phyloP scores from a whole-genome alignment of 2,113 vertebrate species.

The Poecilia latipinna region DNA sequence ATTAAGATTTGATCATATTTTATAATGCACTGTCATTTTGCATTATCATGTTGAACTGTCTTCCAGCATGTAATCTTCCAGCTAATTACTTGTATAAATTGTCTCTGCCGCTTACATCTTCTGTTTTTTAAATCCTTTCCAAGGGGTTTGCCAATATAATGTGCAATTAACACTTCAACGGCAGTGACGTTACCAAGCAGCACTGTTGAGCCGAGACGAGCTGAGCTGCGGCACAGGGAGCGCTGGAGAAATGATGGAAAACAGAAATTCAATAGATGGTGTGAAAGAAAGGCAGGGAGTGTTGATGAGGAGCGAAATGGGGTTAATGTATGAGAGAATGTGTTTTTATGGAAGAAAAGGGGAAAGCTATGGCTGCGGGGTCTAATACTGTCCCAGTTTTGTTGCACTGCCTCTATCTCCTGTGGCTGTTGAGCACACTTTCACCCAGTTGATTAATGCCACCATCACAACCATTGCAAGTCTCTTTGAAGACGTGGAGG shows the following conservation, averaged over 20 bases:
- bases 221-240: constrained; percentile 11
- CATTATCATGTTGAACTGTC: background rate
- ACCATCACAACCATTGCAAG: constrained; percentile 61
- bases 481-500: constrained; percentile 60
- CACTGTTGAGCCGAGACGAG: background rate
- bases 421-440: constrained; percentile 69
- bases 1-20: constrained; percentile 11
- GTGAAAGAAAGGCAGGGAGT: constrained; percentile 10
- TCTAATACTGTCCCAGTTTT: constrained; percentile 76
- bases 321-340: constrained; percentile 73
- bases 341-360: constrained; percentile 55
- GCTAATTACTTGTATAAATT: constrained; percentile 11
- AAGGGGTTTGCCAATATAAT: constrained; percentile 9
- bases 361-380: constrained; percentile 68
- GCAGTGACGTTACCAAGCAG: constrained; percentile 3
- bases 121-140: constrained; percentile 17
- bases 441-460: constrained; percentile 73
- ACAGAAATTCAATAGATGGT: constrained; percentile 13
- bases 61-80: background rate
- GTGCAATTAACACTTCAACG: constrained; percentile 28
- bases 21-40: background rate
- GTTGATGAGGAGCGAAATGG: constrained; percentile 65
- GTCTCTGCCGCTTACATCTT: background rate
- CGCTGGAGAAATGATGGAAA: background rate
- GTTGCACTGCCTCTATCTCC: constrained; percentile 66